Base-by-base conservation (phyloP, 1,140 invertebrate genomes). In the Archivesica marissinica region DNA sequence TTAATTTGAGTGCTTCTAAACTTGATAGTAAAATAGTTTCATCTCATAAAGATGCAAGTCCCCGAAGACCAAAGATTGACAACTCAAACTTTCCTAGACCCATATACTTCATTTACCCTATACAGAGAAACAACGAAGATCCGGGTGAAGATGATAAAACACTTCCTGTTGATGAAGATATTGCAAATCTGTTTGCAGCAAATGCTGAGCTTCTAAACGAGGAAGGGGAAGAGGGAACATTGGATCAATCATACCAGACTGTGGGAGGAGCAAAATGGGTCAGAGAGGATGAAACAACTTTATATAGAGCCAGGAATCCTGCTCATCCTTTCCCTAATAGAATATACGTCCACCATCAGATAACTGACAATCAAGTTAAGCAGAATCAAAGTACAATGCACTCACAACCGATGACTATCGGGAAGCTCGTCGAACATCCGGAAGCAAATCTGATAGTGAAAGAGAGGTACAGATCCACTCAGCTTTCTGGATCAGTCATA, bases 321-420 rank as follows among this genome's bases (percentile, higher is more conserved):
- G n/a, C 39, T n/a, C 30, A 23, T 6, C 47, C 33, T 25, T 9
- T 33, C 0, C 80, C 20, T 47, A 83, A 83, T 39, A 59, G 70
- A 75, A 83, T 83, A 13, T 83, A 83, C 64, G 52, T 83, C n/a
- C 80, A 83, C 59, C 80, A 75, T 20, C 68, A 83, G 33, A 39
- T 83, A 9, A 41, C 59, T 28, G 47, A 75, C 44, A n/a, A 2
- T 28, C 44, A 35, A 30, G 15, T 35, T 28, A 15, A 38, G 11
- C 61, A 33, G 25, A 47, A 79, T 44, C 61, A 30, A 44, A 68
- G 17, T 56, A 70, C 13, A 75, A 39, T n/a, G 23, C 4, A 13
- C 17, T 64, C 52, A n/a, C 6, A 30, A 0, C 23, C 25, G 6
- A 59, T 30, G 13, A 25, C 17, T 33, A 50, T 13, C 38, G 47